phyloP scores from a whole-genome alignment of 2,113 vertebrate species.

The Montifringilla adamsi region DNA sequence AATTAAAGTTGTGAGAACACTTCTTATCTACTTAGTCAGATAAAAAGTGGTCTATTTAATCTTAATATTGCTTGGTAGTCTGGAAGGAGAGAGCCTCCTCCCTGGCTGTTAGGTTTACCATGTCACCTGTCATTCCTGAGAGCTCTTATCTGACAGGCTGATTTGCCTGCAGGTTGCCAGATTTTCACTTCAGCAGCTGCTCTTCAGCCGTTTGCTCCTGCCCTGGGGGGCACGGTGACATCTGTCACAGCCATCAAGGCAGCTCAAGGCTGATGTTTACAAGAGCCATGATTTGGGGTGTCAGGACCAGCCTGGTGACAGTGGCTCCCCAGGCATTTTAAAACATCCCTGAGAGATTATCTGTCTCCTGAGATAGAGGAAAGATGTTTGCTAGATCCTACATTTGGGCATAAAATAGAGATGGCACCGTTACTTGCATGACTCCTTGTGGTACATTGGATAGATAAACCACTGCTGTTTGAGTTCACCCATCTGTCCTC shows the following conservation, averaged over 20 bases:
- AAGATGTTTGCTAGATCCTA: not conserved
- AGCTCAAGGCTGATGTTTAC: not conserved
- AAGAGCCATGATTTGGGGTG: not conserved
- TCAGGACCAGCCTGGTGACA: not conserved
- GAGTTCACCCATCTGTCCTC: not conserved
- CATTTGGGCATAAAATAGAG: not conserved
- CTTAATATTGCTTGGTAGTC: not conserved
- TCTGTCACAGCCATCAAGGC: not conserved
- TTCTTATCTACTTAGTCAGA: not conserved
- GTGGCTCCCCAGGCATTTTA: not conserved
- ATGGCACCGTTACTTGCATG: not conserved
- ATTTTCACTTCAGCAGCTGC: not conserved
- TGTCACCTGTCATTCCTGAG: not conserved
- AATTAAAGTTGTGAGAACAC: not conserved
- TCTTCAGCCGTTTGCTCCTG: not conserved
- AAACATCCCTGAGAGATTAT: not conserved
- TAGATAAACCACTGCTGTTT: not conserved
- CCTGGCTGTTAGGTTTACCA: not conserved
- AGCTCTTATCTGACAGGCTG: not conserved
- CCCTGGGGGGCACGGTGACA: not conserved
- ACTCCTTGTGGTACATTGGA: not conserved
- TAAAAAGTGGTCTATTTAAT: not conserved
- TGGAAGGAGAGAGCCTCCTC: not conserved
- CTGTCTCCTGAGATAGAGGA: not conserved
- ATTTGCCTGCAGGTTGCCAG: not conserved